Conservation (phyloP, 2,888 invertebrate species). For the Stenotaenia linearis region DNA sequence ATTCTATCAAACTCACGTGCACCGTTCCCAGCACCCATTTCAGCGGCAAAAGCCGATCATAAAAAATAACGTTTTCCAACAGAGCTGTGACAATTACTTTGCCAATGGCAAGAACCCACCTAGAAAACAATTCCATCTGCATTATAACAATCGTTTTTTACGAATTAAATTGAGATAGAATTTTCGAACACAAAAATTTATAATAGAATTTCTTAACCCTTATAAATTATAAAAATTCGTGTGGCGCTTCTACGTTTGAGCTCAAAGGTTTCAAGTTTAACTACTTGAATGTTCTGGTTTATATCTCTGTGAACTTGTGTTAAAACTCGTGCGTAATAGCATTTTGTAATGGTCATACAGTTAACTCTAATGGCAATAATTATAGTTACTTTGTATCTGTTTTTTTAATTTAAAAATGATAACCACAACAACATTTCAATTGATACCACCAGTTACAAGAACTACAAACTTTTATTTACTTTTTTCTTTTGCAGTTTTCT, state of each 20-base stretch:
- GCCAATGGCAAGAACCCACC: background rate
- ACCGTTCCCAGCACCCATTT: background rate
- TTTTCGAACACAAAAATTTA: too few relatives aligned
- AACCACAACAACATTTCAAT: background rate
- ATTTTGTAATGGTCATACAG: background rate
- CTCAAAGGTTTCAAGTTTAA: background rate
- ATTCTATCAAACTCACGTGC: background rate
- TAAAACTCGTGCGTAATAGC: background rate
- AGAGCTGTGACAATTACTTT: background rate
- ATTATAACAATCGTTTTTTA: background rate
- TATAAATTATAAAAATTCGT: background rate
- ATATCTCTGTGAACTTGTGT: background rate
- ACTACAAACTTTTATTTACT: background rate
- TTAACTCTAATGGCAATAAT: background rate
- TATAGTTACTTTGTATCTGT: background rate
- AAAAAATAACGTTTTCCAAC: background rate
- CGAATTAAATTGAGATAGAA: too few relatives aligned
- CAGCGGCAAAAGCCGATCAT: background rate
- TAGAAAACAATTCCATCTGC: background rate
- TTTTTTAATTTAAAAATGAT: background rate
- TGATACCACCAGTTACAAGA: background rate
- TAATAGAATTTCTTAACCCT: background rate
- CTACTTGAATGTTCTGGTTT: background rate
- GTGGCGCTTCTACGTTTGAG: background rate
- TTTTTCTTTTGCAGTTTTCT: background rate